Evolutionary conservation across 2,113 vertebrate genomes (phyloP).

Genomic region (western clawed frog (Xenopus tropicalis)): DNA sequence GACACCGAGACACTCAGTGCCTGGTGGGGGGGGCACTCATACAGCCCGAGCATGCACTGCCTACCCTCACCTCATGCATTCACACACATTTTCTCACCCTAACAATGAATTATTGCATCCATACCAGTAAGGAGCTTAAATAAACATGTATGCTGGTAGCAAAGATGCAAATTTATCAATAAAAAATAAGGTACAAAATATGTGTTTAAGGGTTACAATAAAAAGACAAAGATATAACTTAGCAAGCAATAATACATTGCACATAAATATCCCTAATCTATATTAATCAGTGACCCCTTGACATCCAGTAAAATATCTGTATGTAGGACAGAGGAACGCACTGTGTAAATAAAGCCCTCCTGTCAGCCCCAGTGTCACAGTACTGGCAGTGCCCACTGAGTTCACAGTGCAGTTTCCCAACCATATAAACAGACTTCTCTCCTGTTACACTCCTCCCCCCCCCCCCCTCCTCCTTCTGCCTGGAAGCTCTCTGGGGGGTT

Average conservation of each 20-base stretch:
- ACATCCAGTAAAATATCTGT: neutral
- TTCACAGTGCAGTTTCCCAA: neutral
- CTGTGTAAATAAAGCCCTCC: neutral
- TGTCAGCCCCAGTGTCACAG: neutral
- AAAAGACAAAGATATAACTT: no score
- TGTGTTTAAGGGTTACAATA: no score
- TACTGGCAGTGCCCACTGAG: conserved; percentile 22
- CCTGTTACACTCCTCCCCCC: neutral
- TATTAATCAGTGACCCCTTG: neutral
- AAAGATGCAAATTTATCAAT: neutral
- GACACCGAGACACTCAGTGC: neutral
- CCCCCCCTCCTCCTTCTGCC: neutral
- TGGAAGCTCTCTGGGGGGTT: conserved; percentile 19
- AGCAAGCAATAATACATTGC: neutral
- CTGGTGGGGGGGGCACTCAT: conserved; percentile 1
- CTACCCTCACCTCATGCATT: neutral
- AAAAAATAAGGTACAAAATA: no score
- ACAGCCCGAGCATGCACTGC: neutral
- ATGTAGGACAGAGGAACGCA: neutral
- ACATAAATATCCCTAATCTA: neutral
- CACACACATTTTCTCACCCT: neutral
- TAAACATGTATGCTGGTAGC: neutral
- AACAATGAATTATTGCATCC: no score
- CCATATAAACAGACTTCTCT: conserved; percentile 26
- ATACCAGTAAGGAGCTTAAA: neutral